Evolutionary conservation across 2,797 vertebrate species (phyloP), one percentile per base, ranked within the genome.

Genomic region (Lateolabrax maculatus): DNA sequence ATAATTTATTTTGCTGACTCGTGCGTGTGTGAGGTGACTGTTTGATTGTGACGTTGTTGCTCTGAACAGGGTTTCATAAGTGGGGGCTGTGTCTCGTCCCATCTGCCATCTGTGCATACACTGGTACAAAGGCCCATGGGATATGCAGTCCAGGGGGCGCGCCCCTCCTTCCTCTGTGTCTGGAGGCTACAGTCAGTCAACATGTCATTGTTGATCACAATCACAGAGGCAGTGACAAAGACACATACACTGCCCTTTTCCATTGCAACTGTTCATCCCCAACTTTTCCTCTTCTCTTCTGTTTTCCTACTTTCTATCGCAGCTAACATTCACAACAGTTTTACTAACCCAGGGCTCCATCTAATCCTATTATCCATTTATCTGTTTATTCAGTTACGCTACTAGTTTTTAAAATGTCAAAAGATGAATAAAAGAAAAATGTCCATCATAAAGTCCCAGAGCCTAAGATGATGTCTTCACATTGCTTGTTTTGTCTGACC

Each of bases 91-190:
- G 81, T 86, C 52, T 87, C 31, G 55, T 79, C 79, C 82, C 66
- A 84, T 85, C 81, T 90, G 76, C 93, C 94, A 93, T 95, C 92
- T 95, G 93, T 87, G 88, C 84, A 74, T 71, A 84, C 62, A 66
- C 77, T 86, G 72, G 78, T 89, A 77, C 86, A 87, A 83, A 80
- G 89, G 41, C 92, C 91, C 90, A 71, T 90, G 93, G 94, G 94
- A 94, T 87, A 92, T 89, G 88, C 79, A 89, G 92, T 93, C 84
- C 83, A 58, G 71, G 80, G 69, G 70, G 52, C 16, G 34, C 46
- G 23, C 46, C 49, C 62, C 39, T 11, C 63, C 58, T 39, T 53
- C 70, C 56, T 25, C 41, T n/a, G 21, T 86, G 79, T 82, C 84
- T 90, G 67, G 57, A 89, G 86, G 87, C 68, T 31, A 34, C 46